Base-by-base conservation (phyloP, 2,888 invertebrate genomes). In the Agonopterix alstromeriana region DNA sequence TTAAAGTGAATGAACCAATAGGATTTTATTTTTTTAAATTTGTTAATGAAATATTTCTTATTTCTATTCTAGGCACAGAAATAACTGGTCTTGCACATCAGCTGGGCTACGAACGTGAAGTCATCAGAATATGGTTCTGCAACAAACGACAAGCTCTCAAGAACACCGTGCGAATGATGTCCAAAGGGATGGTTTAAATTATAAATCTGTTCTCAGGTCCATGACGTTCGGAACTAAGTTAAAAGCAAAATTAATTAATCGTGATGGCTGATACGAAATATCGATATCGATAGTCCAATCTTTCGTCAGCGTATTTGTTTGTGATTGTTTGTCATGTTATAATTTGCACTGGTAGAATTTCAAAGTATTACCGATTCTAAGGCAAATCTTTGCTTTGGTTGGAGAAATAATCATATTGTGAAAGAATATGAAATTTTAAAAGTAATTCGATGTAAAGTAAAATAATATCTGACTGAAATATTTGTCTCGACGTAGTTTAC, bases 121-220 rank as follows among this genome's bases (percentile, higher is more conserved):
- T 98, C 47, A 98, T 99, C 70, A 91, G 98, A 81, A 98, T 99
- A 87, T 99, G 99, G 98, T 99, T 99, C 88, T 99, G 98, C 89
- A 99, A 99, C 89, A 98, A 98, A 85, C 92, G 98, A 49, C 98
- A 99, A 84, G 98, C 98, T 1, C 90, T 98, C 60, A 98, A 98
- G 83, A 98, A 98, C 78, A 98, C 98, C n/a, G 97, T 98, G 57
- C 91, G 96, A 67, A 95, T 96, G 96, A 96, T 96, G 95, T 95
- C 95, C 47, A 95, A 95, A 87, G 94, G 94, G 63, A 93, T 94
- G 92, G 93, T 94, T 61, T 94, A 92, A 88, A 65, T 45, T 35
- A 43, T n/a, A 27, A 27, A 27, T 27, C 27, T 27, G 27, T 27
- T 27, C 27, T 27, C 27, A 8, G 41, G n/a, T 42, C 42, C 42